Conservation (phyloP, 2,888 invertebrate species). For the Cerastoderma edule region DNA sequence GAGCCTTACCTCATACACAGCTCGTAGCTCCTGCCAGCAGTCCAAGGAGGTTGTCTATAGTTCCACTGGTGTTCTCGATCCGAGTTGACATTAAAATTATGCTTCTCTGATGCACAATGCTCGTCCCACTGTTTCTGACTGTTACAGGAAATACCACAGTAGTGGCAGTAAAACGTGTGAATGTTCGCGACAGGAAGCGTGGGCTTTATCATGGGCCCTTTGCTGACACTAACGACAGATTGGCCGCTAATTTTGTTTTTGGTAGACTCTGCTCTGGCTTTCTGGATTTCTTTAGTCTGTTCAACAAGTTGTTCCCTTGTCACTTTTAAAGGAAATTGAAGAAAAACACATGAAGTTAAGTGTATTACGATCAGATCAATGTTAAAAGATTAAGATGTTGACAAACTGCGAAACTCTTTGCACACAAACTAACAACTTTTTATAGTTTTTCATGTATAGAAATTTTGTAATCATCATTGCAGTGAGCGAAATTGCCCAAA, state of each 20-base stretch:
- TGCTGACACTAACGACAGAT: slow-evolving; percentile 72
- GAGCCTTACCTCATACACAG: slow-evolving; percentile 78
- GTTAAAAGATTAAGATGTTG: no score
- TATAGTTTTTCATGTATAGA: no score
- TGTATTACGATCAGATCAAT: not conserved
- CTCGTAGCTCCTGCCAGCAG: slow-evolving; percentile 64
- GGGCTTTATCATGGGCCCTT: slow-evolving; percentile 30
- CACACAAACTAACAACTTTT: not conserved
- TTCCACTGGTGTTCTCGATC: slow-evolving; percentile 83
- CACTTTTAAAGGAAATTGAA: slow-evolving; percentile 12
- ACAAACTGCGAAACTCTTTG: no score
- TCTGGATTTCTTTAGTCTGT: slow-evolving; percentile 65
- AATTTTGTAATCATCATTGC: no score
- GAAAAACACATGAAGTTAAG: not conserved
- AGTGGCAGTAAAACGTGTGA: slow-evolving; percentile 77
- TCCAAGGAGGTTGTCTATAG: slow-evolving; percentile 81
- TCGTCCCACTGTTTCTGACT: slow-evolving; percentile 80
- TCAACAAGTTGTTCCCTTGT: slow-evolving; percentile 59
- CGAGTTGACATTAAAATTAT: slow-evolving; percentile 79
- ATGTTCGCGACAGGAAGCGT: slow-evolving; percentile 52
- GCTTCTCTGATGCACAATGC: slow-evolving; percentile 79
- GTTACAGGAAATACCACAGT: slow-evolving; percentile 76
- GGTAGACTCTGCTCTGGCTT: slow-evolving; percentile 52
- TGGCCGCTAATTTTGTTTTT: slow-evolving; percentile 72
- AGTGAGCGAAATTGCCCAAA: no score